Conservation (phyloP, 2,888 invertebrate species). For the Torymus tubicola region DNA sequence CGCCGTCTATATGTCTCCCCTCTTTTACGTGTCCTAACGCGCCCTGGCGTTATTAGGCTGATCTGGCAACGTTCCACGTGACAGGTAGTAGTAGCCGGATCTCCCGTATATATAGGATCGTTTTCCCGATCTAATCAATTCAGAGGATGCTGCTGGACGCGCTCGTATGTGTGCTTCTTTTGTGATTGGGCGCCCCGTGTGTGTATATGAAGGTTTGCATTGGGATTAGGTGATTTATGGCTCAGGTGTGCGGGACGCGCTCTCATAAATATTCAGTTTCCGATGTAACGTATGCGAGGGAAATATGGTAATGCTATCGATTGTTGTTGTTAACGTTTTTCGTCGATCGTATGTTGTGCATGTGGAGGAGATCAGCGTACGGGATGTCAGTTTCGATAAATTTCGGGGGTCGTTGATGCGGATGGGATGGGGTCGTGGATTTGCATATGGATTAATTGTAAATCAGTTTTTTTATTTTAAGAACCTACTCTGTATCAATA, state of each 20-base stretch:
- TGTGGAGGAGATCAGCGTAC: no score
- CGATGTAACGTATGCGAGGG: conserved; percentile 10
- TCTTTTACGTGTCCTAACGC: background rate
- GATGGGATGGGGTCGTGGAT: no score
- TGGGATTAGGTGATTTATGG: conserved; percentile 53
- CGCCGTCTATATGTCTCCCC: conserved; percentile 37
- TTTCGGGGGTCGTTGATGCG: no score
- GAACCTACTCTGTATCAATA: no score
- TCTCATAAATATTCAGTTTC: conserved; percentile 55
- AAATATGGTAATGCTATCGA: background rate
- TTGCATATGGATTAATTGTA: no score
- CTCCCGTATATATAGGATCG: conserved; percentile 46
- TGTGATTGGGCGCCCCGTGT: conserved; percentile 21
- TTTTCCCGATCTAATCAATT: conserved; percentile 56
- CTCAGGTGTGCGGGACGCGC: background rate
- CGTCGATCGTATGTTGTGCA: no score
- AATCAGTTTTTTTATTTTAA: no score
- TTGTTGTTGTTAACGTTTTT: no score
- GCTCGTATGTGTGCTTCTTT: conserved; percentile 3
- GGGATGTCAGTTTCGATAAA: no score
- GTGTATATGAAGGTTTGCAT: conserved; percentile 3
- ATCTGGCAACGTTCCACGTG: conserved; percentile 35
- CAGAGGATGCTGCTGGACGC: conserved; percentile 22
- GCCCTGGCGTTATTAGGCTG: conserved; percentile 56
- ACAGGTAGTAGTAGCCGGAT: conserved; percentile 45